Evolutionary conservation across 2,797 vertebrate species (phyloP), one percentile per base, ranked within the genome.

Genomic region (Enteromius trimaculatus): DNA sequence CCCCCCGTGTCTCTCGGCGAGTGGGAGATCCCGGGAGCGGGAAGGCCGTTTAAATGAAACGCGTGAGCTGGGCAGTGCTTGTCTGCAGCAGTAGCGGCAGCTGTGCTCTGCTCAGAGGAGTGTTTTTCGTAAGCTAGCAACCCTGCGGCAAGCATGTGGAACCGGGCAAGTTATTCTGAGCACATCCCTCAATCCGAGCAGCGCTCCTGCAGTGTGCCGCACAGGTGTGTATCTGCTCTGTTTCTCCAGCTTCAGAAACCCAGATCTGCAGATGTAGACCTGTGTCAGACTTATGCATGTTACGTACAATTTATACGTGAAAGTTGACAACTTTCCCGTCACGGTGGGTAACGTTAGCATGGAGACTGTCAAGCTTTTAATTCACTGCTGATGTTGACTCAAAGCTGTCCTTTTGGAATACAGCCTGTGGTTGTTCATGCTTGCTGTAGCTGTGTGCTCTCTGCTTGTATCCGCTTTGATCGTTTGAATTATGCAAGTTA

Each of bases 91-190:
- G 84, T 65, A 83, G 42, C 37, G 31, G 76, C 60, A 65, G 77
- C 64, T 68, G 79, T 19, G 84, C 77, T 85, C 77, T 6, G 71
- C 83, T 82, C 66, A 68, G 60, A 72, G 87, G 90, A 87, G 80
- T 83, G 58, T 65, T 64, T 77, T 42, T 31, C 39, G 70, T 31
- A 84, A 88, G 88, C 86, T 84, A 77, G 87, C 87, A 90, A 92
- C 90, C 87, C 86, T 91, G 80, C 82, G 64, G 78, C 70, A 68
- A 93, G 90, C 89, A 97, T 97, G 96, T 94, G 94, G 91, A 95
- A 95, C 88, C 94, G 80, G 87, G 81, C 89, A 86, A 90, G 90
- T 89, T 93, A 92, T 91, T 90, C 93, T 81, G 92, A 92, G 90
- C 87, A 89, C 70, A 44, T 86, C 80, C 87, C 90, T 87, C 85